Evolutionary conservation across 2,797 vertebrate genomes (phyloP), one percentile per base, ranked within the genome.

Genomic region (Gambusia yucatana): DNA sequence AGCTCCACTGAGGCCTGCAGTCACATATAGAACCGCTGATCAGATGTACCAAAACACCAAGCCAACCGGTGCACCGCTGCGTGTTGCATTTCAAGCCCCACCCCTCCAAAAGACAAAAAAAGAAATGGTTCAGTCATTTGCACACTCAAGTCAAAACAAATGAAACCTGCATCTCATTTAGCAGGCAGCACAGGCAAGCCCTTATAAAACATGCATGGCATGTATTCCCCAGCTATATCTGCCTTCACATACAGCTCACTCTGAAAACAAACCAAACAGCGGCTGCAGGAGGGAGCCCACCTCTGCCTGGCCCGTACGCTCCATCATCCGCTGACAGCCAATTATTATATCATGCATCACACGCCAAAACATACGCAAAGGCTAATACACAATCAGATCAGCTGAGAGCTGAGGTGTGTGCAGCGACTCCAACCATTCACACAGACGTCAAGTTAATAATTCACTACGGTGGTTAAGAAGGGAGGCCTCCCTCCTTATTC

Each of bases 391-490:
- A 46, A 77, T 74, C 84, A 33, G 77, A 73, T 84, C n/a, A 36
- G 77, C 74, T 28, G 72, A 17, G 55, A 71, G 72, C 41, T 0
- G 57, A 77, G 72, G 77, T 1, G 77, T 17, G 77, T 8, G 17
- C 71, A 43, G 25, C 71, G 5, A 69, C 73, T 33, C 46, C 4
- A 2, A 25, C 7, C 46, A 46, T 79, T 84, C 80, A 73, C 82
- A 43, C 33, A 43, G 43, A 82, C 75, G 8, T 28, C 70, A 13
- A 84, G 87, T 95, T 89, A 91, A 94, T 94, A 93, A 95, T 95
- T 94, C 88, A 95, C 67, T 79, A 81, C 48, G 57, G 82, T 91
- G 89, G 92, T 94, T 93, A 93, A 92, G 89, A 93, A 87, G 88
- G 85, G 80, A 83, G 80, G 30, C 80, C 85, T 87, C 88, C 77